Evolutionary conservation across 2,888 invertebrate species (phyloP).

Genomic region (Villa cingulata): DNA sequence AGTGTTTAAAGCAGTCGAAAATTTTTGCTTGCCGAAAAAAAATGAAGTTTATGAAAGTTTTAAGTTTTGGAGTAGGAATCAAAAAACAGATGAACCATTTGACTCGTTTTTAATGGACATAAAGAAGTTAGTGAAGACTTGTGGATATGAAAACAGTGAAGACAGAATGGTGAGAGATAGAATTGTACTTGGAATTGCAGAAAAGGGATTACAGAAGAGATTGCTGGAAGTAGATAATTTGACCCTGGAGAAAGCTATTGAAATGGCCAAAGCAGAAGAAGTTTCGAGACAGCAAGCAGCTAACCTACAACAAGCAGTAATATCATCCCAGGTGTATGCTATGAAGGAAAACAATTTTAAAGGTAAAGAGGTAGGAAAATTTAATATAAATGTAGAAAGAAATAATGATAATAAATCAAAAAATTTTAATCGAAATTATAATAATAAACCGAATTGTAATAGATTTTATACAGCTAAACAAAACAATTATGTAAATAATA

Average conservation of each 20-base stretch:
- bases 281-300: background rate
- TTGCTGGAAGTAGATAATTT: background rate
- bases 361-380: no score
- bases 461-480: background rate
- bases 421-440: no score
- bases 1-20: slow-evolving; percentile 13
- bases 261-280: slow-evolving; percentile 1
- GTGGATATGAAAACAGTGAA: slow-evolving; percentile 1
- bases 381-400: background rate
- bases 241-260: slow-evolving; percentile 1
- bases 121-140: slow-evolving; percentile 4
- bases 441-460: background rate
- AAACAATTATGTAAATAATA: background rate
- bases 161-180: slow-evolving; percentile 6
- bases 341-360: no score
- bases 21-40: slow-evolving; percentile 6
- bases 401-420: no score
- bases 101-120: slow-evolving; percentile 8
- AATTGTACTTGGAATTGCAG: slow-evolving; percentile 1
- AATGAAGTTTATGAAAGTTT: no score
- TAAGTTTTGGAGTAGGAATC: slow-evolving; percentile 1
- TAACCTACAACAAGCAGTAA: background rate
- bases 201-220: slow-evolving; percentile 2
- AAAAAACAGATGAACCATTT: slow-evolving; percentile 6
- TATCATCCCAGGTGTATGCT: no score